Conservation (phyloP, 2,888 invertebrate genomes). For the Caenorhabditis sp. region DNA sequence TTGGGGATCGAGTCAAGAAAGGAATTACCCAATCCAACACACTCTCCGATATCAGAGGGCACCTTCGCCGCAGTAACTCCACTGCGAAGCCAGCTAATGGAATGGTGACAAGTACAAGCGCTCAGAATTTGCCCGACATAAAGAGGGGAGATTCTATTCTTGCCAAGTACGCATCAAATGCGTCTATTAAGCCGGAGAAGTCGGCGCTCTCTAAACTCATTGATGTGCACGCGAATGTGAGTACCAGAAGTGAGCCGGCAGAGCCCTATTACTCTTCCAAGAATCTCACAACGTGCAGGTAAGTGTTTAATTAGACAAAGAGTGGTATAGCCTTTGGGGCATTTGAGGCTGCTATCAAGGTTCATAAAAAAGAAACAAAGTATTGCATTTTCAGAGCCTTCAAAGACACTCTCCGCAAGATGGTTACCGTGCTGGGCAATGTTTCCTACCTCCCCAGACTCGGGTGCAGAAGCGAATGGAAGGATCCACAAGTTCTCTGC, state of each 20-base stretch:
- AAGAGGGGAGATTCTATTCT: slow-evolving; percentile 90
- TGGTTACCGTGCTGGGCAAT: slow-evolving; percentile 93
- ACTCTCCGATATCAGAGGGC: slow-evolving; percentile 55
- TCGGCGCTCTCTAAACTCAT: slow-evolving; percentile 8
- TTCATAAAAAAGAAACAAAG: too few species aligned
- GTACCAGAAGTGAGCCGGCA: not conserved
- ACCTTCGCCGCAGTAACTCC: slow-evolving; percentile 46
- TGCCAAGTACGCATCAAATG: slow-evolving; percentile 89
- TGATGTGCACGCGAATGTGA: not conserved
- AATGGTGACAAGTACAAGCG: slow-evolving; percentile 36
- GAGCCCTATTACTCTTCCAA: slow-evolving; percentile 77
- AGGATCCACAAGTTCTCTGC: not conserved
- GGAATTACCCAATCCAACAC: slow-evolving; percentile 62
- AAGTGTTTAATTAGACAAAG: not conserved
- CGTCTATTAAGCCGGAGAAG: slow-evolving; percentile 5
- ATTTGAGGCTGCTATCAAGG: too few species aligned
- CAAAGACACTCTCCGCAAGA: slow-evolving; percentile 90
- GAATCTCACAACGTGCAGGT: slow-evolving; percentile 83
- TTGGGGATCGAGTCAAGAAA: slow-evolving; percentile 54
- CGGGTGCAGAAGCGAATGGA: slow-evolving; percentile 17
- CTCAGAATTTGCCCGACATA: slow-evolving; percentile 8
- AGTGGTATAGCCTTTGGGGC: not conserved
- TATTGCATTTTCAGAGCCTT: slow-evolving; percentile 86
- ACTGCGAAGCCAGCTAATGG: not conserved
- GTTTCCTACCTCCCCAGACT: slow-evolving; percentile 84